phyloP scores from a whole-genome alignment of 2,888 invertebrate species.

The Seladonia tumulorum region DNA sequence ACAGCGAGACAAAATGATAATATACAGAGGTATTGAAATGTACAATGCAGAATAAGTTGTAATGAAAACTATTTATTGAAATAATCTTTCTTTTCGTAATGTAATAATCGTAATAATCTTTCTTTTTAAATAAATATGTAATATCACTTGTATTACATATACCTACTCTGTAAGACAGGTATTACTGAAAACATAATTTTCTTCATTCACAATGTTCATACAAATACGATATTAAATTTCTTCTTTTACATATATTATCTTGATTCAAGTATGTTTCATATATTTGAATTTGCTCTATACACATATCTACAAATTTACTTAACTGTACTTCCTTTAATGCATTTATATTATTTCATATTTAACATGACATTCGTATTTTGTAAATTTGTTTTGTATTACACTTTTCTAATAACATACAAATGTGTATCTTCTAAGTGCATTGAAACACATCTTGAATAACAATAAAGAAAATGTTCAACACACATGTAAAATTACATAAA shows the following conservation, averaged over 20 bases:
- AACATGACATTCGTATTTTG: slow-evolving; percentile 1
- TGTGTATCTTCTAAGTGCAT: background rate
- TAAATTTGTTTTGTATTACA: slow-evolving; percentile 5
- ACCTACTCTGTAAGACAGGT: background rate
- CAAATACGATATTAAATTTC: background rate
- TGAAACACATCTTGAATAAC: background rate
- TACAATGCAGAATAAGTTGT: slow-evolving; percentile 21
- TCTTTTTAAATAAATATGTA: background rate
- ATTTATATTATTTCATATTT: slow-evolving; percentile 25
- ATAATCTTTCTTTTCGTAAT: background rate
- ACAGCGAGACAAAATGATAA: slow-evolving; percentile 56
- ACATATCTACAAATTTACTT: background rate
- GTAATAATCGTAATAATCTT: no score
- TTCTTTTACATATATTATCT: background rate
- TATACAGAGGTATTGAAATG: slow-evolving; percentile 15
- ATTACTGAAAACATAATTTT: background rate
- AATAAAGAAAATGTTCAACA: background rate
- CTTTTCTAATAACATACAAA: slow-evolving; percentile 3
- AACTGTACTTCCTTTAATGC: slow-evolving; percentile 14
- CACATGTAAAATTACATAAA: slow-evolving; percentile 4
- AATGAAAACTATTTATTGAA: background rate
- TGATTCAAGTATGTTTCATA: background rate
- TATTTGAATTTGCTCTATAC: slow-evolving; percentile 1
- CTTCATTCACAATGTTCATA: background rate
- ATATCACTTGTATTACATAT: background rate